Conservation (phyloP, 2,888 invertebrate genomes). For the Dichetophora obliterata region DNA sequence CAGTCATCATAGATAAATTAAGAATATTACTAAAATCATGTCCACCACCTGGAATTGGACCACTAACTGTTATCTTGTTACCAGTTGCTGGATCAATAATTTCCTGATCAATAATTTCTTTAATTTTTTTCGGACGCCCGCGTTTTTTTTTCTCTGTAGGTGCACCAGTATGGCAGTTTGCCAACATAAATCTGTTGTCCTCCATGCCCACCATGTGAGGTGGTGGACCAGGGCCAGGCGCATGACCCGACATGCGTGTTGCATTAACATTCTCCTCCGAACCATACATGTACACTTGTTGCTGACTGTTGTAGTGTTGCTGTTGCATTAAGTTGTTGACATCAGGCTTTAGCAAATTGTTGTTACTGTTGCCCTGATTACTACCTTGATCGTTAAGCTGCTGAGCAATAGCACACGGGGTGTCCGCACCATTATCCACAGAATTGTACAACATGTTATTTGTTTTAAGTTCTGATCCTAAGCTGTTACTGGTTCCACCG, state of each 20-base stretch:
- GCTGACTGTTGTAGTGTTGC: constrained; percentile 15
- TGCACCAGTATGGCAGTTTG: constrained; percentile 9
- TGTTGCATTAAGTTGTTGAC: neutral
- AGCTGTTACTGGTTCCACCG: neutral
- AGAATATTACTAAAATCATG: constrained; percentile 67
- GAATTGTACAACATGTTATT: neutral
- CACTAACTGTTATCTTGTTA: constrained; percentile 48
- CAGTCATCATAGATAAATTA: constrained; percentile 59
- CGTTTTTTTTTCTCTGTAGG: constrained; percentile 86
- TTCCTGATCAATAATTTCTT: constrained; percentile 53
- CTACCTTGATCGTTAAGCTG: neutral
- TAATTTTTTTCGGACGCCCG: constrained; percentile 86
- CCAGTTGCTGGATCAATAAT: constrained; percentile 75
- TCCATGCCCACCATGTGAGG: constrained; percentile 1
- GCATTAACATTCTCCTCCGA: neutral
- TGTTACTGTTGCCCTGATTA: constrained; percentile 17
- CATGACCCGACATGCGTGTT: constrained; percentile 6
- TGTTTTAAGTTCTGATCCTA: neutral
- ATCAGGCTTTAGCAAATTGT: neutral
- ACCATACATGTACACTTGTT: constrained; percentile 28
- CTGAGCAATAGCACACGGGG: neutral
- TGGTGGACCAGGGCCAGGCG: constrained; percentile 39
- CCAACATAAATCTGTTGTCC: constrained; percentile 24
- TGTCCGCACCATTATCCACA: neutral
- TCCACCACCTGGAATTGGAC: constrained; percentile 71